These are phyloP conservation scores for Mactromeris polynyma DNA, from an alignment of 2,888 invertebrate genomes.

Conservation along the genomic window DNA sequence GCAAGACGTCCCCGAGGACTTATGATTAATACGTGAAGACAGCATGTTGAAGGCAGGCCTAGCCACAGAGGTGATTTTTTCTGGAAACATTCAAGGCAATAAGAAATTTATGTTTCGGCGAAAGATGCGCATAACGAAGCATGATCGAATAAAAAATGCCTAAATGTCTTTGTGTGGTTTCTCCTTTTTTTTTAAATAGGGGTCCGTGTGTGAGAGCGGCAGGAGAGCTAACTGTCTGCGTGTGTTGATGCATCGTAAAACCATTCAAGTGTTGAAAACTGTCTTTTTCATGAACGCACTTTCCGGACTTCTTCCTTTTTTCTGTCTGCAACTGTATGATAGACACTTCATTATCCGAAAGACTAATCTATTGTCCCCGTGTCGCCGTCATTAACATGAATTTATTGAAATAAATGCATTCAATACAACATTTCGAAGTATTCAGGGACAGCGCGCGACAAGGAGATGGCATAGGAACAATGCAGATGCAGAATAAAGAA, in stretches of 20 bases:
- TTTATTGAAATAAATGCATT: background rate
- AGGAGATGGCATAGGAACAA: background rate
- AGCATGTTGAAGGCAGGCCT: background rate
- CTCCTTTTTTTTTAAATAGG: background rate
- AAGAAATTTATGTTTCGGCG: background rate
- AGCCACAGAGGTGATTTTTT: background rate
- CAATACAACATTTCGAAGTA: background rate
- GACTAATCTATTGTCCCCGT: background rate
- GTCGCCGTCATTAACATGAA: background rate
- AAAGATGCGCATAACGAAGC: background rate
- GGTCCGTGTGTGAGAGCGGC: background rate
- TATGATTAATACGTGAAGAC: background rate
- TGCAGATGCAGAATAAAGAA: background rate
- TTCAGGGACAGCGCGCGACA: background rate
- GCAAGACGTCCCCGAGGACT: background rate
- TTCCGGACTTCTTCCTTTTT: slow-evolving; percentile 6
- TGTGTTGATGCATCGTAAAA: background rate
- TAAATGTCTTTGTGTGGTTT: background rate
- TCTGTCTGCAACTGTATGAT: background rate
- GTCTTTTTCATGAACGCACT: slow-evolving; percentile 20
- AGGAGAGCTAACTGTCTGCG: background rate
- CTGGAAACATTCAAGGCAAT: background rate
- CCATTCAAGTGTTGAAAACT: slow-evolving; percentile 3
- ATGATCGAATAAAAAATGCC: background rate
- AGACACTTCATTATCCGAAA: background rate